phyloP scores from a whole-genome alignment of 2,888 invertebrate species.

The Poecilobothrus nobilitatus region DNA sequence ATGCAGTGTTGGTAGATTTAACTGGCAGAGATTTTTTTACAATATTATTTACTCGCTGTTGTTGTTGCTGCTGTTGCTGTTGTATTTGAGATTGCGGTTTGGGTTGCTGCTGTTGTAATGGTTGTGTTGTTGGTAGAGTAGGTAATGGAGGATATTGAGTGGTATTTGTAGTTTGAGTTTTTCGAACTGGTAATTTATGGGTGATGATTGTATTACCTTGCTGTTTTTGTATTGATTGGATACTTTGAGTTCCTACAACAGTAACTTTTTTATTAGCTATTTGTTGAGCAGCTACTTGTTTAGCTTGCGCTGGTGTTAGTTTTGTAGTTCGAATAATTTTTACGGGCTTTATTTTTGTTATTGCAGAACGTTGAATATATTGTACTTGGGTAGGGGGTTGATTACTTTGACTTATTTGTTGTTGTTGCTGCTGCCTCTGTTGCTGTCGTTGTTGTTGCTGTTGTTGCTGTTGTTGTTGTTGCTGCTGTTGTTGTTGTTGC shows the following conservation, averaged over 20 bases:
- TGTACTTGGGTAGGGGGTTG: not conserved
- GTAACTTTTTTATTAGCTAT: constrained; percentile 17
- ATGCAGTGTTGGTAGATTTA: constrained; percentile 7
- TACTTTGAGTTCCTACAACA: constrained; percentile 11
- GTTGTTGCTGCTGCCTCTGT: constrained; percentile 11
- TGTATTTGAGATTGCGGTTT: constrained; percentile 23
- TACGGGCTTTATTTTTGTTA: not conserved
- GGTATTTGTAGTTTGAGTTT: constrained; percentile 34
- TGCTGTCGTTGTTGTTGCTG: too few species aligned
- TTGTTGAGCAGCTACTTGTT: constrained; percentile 28
- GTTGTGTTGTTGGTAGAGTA: constrained; percentile 26
- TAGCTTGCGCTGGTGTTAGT: constrained; percentile 11
- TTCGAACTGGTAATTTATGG: constrained; percentile 14
- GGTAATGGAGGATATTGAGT: constrained; percentile 30
- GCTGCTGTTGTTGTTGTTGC: constrained; percentile 27
- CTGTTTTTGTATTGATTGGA: constrained; percentile 25
- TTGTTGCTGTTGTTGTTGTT: constrained; percentile 22
- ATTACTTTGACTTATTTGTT: not conserved
- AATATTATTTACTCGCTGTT: constrained; percentile 17
- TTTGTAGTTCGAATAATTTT: constrained; percentile 9
- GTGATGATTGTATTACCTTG: constrained; percentile 15
- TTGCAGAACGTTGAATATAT: not conserved
- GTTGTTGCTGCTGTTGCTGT: constrained; percentile 17
- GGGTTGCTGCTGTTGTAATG: constrained; percentile 29
- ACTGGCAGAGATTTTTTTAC: constrained; percentile 11